Base-by-base conservation (phyloP, 2,888 invertebrate genomes). In the Portevinia maculata region DNA sequence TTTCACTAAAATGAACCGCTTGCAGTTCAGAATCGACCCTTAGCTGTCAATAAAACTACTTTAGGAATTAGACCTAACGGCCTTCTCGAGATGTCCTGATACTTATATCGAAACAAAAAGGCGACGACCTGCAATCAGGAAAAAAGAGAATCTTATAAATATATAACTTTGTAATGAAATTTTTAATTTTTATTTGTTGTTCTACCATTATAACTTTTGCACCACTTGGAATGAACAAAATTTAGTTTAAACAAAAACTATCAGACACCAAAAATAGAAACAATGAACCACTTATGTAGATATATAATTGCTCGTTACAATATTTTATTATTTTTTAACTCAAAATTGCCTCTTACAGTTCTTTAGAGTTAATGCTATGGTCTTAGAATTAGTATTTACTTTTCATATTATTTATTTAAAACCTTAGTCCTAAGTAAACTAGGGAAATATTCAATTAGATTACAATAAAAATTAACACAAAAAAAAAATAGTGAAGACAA, bases 361-460 rank as follows among this genome's bases (percentile, higher is more conserved):
- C 19, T 15, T 62, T 60, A 73, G 48, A 76, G 50, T 78, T 78
- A 8, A 78, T 57, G 83, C 83, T 83, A 83, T 83, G 83, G 83
- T 83, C 83, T 73, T 78, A 81, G 75, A 34, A 5, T 48, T 75
- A 70, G 57, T 52, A 24, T 75, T 76, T 15, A 81, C 52, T 55
- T 75, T 81, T 65, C 57, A 52, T 53, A 46, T 32, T 28, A 50
- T 55, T 28, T 13, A 57, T 60, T 9, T 19, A 55, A 62, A 21
- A 57, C 41, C 30, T 50, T 70, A 81, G 46, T 34, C 13, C 11
- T 81, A 81, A 81, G 75, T 24, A n/a, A 13, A 41, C 37, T 62
- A 79, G 62, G 74, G 62, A 55, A 34, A 37, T 37, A 60, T 41
- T 46, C 8, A 75, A 75, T 75, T 75, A 81, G 65, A 75, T 32